Evolutionary conservation across 2,113 vertebrate genomes (phyloP), one percentile per base, ranked within the genome.

Genomic region (Condylura cristata): DNA sequence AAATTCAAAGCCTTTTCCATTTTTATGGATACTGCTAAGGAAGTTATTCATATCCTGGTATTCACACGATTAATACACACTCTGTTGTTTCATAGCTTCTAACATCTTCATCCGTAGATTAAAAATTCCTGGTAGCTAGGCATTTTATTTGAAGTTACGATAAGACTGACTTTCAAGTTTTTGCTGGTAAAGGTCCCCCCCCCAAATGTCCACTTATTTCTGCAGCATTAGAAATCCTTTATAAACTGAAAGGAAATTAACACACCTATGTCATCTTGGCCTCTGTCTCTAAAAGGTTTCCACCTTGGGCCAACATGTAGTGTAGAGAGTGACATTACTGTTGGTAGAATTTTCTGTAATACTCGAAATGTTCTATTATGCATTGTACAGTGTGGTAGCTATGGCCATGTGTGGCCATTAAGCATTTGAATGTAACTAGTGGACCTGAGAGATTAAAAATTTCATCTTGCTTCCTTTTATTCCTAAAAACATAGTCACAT

Each of bases 131-230:
- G 41, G 61, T 90, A 79, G 72, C 76, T 95, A n/a, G 51, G 22
- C 34, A n/a, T 94, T 93, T 65, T 84, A 60, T 93, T 70, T 85
- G 80, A 87, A 87, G 41, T 78, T 82, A 41, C 86, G 90, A 53
- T 89, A 85, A 97, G 61, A 81, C 18, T 61, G 80, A 90, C 22
- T 53, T 94, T 94, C 86, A 56, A 84, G 87, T 66, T 84, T 96
- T 16, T 32, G 34, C 28, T 71, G 61, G 93, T 93, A 91, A 71
- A 91, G 20, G n/a, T 37, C 58, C 85, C 91, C 66, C 58, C 12
- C 41, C 41, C 1, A 74, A 68, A 83, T 60, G 46, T 74, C 39
- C 53, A 32, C 48, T 96, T 82, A 65, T 39, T 78, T 32, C 75
- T 79, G 18, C 24, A 58, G 18, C 6, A 0, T 41, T 70, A 46